phyloP scores from a whole-genome alignment of 2,113 vertebrate genomes.

The Colinus virginianus region DNA sequence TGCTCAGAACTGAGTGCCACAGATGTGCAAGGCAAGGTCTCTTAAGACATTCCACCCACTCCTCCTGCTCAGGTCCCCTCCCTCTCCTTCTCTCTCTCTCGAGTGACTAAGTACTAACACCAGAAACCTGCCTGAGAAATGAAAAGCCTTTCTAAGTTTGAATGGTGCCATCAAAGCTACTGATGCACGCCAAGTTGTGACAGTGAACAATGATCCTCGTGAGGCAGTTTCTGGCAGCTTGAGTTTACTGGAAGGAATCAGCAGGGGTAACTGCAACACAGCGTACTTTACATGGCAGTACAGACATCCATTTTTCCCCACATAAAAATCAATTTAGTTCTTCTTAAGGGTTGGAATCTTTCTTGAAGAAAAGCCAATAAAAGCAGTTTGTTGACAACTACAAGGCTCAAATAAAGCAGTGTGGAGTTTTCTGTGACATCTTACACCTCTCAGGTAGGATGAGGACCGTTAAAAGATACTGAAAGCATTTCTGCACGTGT shows the following conservation, averaged over 20 bases:
- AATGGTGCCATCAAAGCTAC: background rate
- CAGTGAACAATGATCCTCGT: background rate
- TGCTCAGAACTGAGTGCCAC: background rate
- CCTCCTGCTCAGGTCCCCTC: background rate
- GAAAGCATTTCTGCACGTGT: background rate
- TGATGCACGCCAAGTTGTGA: accelerated
- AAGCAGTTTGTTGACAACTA: background rate
- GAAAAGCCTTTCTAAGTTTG: background rate
- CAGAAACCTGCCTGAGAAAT: background rate
- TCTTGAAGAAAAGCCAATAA: background rate
- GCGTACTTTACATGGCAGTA: accelerated
- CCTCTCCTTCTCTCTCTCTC: no score
- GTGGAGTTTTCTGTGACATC: background rate
- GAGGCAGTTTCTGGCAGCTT: background rate
- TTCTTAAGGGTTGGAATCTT: background rate
- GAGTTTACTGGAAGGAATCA: background rate
- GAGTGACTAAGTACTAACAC: background rate
- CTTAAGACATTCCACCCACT: background rate
- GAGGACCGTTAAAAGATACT: background rate
- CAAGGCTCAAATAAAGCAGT: background rate
- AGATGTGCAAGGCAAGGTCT: background rate
- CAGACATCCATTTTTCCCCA: background rate
- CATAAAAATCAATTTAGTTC: background rate
- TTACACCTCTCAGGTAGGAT: background rate
- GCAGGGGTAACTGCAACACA: background rate